Evolutionary conservation across 2,113 vertebrate genomes (phyloP).

Genomic region (cat (Felis catus)): F.catus_Fca126_mat1.0 CM031411.1:5790001-5790500

Average conservation of each 20-base stretch:
- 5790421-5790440: too few species aligned
- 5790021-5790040: too few species aligned
- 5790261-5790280: background rate
- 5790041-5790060: background rate
- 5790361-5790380: background rate
- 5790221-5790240: background rate
- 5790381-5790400: background rate
- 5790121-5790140: background rate
- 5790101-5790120: background rate
- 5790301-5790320: background rate
- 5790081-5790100: background rate
- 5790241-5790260: background rate
- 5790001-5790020: too few species aligned
- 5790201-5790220: background rate
- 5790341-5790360: background rate
- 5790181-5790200: background rate
- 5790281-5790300: background rate
- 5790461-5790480: background rate
- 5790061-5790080: background rate
- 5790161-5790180: background rate
- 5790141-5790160: background rate
- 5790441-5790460: background rate
- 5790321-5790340: background rate
- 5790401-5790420: background rate
- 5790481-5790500: background rate